Base-by-base conservation (phyloP, 2,888 invertebrate genomes). In the Liopterus haemorrhoidalis region DNA sequence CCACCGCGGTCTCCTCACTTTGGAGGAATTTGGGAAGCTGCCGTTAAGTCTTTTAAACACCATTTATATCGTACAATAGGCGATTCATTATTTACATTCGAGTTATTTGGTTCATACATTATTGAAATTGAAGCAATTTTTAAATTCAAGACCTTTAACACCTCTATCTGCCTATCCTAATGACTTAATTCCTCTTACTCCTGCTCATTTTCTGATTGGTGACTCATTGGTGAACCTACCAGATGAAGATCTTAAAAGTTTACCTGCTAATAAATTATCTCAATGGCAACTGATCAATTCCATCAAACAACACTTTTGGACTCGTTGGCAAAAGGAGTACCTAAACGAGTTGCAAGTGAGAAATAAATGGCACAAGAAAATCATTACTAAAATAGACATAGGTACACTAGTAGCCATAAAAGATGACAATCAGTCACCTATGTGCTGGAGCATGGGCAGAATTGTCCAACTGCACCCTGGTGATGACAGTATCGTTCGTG, bases 251-350 rank as follows among this genome's bases (percentile, higher is more conserved):
- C 11, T 56, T 5, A 18, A 14, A 0, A 25, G 45, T 5, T 3
- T 41, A 2, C 28, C 35, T 1, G 16, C 21, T 2, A 49, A 46
- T 22, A 31, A 43, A 9, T 36, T 53, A 1, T 28, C 39, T 1
- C 22, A 49, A 3, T 57, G 53, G 54, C 52, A 59, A 16, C 28
- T 36, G 3, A 5, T 54, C 1, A 51, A 56, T 18, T 38, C 49
- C 8, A 28, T 48, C 8, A 20, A 33, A n/a, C 54, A 55, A 20
- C 39, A 50, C 16, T 48, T 50, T 28, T 49, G 49, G 47, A 32
- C 16, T 2, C 44, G 44, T 8, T 49, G 44, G 55, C 31, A 27
- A 5, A 32, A 35, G 11, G 57, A 57, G 27, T 57, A 55, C 20
- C 27, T 57, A 0, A 20, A 46, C 3, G 19, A 40, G 15, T 47